Base-by-base conservation (phyloP, 1,140 invertebrate species). In the Sitobion miscanthi region DNA sequence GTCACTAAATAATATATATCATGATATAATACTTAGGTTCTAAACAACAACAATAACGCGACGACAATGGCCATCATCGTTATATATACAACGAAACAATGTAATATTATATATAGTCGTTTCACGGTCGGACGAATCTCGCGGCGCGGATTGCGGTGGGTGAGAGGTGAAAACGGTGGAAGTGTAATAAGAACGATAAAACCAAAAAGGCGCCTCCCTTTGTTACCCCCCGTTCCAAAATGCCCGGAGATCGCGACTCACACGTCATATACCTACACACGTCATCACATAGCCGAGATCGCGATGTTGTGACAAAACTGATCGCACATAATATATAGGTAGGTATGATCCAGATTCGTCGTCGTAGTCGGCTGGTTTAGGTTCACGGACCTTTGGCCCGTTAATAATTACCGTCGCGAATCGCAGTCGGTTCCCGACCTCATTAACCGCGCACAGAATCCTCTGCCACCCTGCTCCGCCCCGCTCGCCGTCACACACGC, bases 321-420 rank as follows among this genome's bases (percentile, higher is more conserved):
- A 77, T 77, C 30, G 30, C n/a, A 35, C 6, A 77, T 69, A 69
- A n/a, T n/a, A 14, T 38, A 42, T 4, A 42, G 42, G 42, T 42
- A 42, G 2, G 42, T n/a, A 14, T 77, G 91, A 54, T 92, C 91
- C 47, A 86, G 91, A 93, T 86, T 35, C 21, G 91, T 86, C 90
- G 69, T 30, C 62, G 62, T 82, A 49, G 77, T 52, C 42, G 91
- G 54, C 3, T 54, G 88, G 89, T 90, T 69, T 45, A 90, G 77
- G 91, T 93, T 93, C 91, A 93, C 91, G 82, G 91, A 93, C 91
- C 91, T 93, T 93, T 93, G 91, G 82, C 91, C 91, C 91, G 91
- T 93, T 86, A 83, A 93, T 86, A 93, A 93, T 93, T 86, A 93
- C 91, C 82, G 91, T 85, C 91, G 69, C 91, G 91, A 93, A 93